Base-by-base conservation (phyloP, 2,797 vertebrate genomes). In the Hipposideros larvatus region DNA sequence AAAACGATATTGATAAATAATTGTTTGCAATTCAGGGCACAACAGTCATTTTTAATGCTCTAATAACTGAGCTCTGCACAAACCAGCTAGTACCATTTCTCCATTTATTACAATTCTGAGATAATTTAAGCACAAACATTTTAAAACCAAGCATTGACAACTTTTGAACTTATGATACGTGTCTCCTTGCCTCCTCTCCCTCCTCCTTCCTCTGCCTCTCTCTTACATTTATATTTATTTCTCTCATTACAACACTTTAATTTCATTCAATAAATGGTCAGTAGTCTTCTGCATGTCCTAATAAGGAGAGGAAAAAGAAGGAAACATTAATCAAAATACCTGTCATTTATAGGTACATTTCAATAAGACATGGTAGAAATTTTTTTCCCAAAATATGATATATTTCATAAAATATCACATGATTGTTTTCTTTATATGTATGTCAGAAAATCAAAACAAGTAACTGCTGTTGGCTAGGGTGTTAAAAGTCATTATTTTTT, bases 1-100 rank as follows among this genome's bases (percentile, higher is more conserved):
- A 87, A 86, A 82, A 77, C 28, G 19, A 22, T 75, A 87, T 57
- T 96, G 70, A 57, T 87, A 87, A 93, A 73, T 79, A 90, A 51
- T 77, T 87, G 43, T 82, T 82, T 48, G 11, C 21, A 82, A 82
- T 87, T 70, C 46, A 51, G 10, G 24, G 26, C 26, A 90, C 21
- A 57, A 15, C 4, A 61, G 46, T 61, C 5, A 28, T 15, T 55
- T 85, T 73, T 85, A 78, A 84, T 51, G 21, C 22, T 53, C 16
- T 7, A 43, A 31, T 53, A 65, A 37, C 43, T 0, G 11, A 89
- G 14, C 26, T 61, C 53, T 86, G 46, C 19, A n/a, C 18, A 77
- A 65, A 65, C 4, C 34, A 91, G 41, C 21, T 59, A 65, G 82
- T 61, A 77, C 3, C 16, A 78, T 31, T 59, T 83, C 4, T 51